Evolutionary conservation across 2,113 vertebrate species (phyloP), one percentile per base, ranked within the genome.

Genomic region (Psilopsiagon aurifrons): DNA sequence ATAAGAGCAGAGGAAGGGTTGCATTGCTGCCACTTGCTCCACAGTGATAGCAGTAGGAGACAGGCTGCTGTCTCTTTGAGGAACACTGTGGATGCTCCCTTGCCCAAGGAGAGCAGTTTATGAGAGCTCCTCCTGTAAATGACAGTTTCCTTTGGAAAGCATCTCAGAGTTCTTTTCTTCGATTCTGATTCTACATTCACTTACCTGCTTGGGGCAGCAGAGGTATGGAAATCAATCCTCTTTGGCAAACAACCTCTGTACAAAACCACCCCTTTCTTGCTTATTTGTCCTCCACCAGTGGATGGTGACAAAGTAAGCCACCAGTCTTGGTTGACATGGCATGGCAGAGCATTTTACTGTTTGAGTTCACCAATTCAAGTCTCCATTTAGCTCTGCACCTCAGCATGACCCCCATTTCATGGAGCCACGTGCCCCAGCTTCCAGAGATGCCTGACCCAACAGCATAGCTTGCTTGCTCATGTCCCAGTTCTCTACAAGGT

Each of bases 391-490:
- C 66, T 78, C n/a, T 57, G 41, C 31, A 37, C 9, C 31, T 67
- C 73, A 57, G 41, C 12, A 1, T 49, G 27, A 44, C 14, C 46
- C 67, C 46, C 33, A 9, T 90, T 79, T 73, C 52, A 7, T 29
- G 44, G 47, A 88, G 35, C 46, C 33, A 17, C 1, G 0, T 77
- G 43, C 49, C 74, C 55, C 62, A 44, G 0, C 43, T 64, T 74
- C 66, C 49, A 52, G 59, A 77, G 20, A 22, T 13, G 51, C 35
- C 17, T 10, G 43, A 22, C 18, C 60, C n/a, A 44, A 6, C 24
- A 43, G 37, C 41, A 37, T 0, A 0, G 41, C 7, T 62, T 66
- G 59, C 6, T 57, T 66, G 17, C 27, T 82, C 41, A 12, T 18
- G 9, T 57, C 51, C 33, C 31, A 16, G 23, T 39, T 47, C n/a